Evolutionary conservation across 2,113 vertebrate species (phyloP), one percentile per base, ranked within the genome.

Genomic region (Notarius lentiginosus): DNA sequence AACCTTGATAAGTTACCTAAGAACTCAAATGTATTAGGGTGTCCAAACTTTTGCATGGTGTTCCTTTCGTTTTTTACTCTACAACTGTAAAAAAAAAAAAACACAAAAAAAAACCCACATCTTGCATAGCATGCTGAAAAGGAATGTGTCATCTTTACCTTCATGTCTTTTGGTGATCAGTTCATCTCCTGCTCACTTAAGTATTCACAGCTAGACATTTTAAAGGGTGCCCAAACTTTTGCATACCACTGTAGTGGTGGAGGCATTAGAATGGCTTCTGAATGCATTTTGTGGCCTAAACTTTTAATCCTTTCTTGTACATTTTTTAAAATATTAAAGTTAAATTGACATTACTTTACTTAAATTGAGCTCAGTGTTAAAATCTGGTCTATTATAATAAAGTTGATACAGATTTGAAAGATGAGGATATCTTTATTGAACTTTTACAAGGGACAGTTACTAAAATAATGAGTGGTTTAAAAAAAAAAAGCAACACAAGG

Each of bases 351-450:
- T 10, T 20, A 4, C 75, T n/a, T 56, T 79, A 15, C 7, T 34
- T 34, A 80, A 80, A 58, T 56, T 56, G 7, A 51, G 1, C 51
- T 51, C 49, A 76, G 10, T 27, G 1, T 1, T 56, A 27, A n/a
- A 22, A 30, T 30, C 49, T 14, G 12, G 5, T 61, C 2, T 47
- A 24, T n/a, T 82, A 34, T 82, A 63, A 82, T 49, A 49, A 65
- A 7, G 9, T 82, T 63, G 11, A 55, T 83, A 72, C 24, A 83
- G 15, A 61, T 41, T 65, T 41, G 58, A 58, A 75, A 55, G 72
- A 65, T 58, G 73, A 27, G 14, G n/a, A 82, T 51, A 47, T 49
- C 49, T 89, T 89, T 89, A 89, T 89, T 89, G 73, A 66, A 80
- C 79, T 9, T 17, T 65, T 76, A 53, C 11, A 81, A 76, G 41